These are phyloP conservation scores for Hippocampus comes DNA, from an alignment of 2,113 vertebrate genomes.

Conservation along the genomic window DNA sequence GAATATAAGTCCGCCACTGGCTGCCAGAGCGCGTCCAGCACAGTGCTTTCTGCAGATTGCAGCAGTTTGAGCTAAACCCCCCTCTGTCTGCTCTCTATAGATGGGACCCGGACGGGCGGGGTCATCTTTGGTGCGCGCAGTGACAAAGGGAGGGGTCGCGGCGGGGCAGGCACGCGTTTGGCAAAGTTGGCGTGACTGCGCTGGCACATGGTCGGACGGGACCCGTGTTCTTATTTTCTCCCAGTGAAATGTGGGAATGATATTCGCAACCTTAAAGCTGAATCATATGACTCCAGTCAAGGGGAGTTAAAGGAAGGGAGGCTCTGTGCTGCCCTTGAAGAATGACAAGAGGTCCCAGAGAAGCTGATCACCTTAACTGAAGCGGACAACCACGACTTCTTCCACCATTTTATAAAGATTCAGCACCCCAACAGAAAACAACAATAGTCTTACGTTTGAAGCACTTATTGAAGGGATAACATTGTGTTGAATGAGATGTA, in stretches of 20 bases:
- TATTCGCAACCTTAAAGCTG: conserved; percentile 45
- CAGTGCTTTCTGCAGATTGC: conserved; percentile 71
- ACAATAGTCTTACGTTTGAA: too few species aligned
- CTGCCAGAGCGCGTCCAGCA: conserved; percentile 60
- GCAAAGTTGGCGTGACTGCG: conserved; percentile 35
- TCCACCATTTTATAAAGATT: too few species aligned
- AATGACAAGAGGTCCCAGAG: background rate
- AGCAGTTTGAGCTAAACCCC: conserved; percentile 73
- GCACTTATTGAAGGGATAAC: too few species aligned
- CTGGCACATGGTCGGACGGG: conserved; percentile 19
- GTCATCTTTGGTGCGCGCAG: conserved; percentile 41
- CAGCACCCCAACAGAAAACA: too few species aligned
- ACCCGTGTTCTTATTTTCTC: conserved; percentile 12
- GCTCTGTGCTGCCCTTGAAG: conserved; percentile 20
- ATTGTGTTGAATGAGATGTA: too few species aligned
- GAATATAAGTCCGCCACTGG: conserved; percentile 59
- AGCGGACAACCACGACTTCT: too few species aligned
- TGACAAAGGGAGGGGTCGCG: conserved; percentile 26
- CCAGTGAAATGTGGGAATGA: conserved; percentile 27
- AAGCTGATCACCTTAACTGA: too few species aligned
- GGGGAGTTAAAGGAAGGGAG: conserved; percentile 12
- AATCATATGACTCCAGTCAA: conserved; percentile 42
- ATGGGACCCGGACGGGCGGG: conserved; percentile 39
- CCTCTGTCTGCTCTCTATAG: conserved; percentile 67
- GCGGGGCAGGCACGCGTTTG: conserved; percentile 18